Percentiles rank a stretch among this genome's conserved stretches.
phyloP scores from a whole-genome alignment of 2,888 invertebrate genomes.

The Harpalus rubripes region DNA sequence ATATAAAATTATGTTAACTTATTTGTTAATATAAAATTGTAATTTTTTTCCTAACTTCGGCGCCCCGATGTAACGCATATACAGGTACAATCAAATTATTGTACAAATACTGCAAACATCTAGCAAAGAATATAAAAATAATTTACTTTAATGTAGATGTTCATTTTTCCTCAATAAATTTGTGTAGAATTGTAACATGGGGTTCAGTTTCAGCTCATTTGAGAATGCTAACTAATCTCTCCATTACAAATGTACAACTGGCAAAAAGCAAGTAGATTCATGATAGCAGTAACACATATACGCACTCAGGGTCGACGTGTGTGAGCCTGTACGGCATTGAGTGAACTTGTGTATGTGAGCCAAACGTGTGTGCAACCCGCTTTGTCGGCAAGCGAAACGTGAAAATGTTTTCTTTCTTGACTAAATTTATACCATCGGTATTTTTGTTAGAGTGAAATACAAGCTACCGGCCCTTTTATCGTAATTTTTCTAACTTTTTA shows the following conservation, averaged over 20 bases:
- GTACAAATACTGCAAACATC: no score
- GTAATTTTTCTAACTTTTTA: slow-evolving; percentile 38
- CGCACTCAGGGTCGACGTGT: slow-evolving; percentile 17
- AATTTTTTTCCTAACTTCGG: no score
- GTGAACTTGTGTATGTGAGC: slow-evolving; percentile 1
- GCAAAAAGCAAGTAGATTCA: slow-evolving; percentile 21
- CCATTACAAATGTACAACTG: slow-evolving; percentile 21
- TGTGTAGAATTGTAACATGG: background rate
- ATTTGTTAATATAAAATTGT: no score
- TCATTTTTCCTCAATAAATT: no score
- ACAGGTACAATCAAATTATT: no score
- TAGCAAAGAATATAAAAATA: no score
- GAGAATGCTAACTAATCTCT: slow-evolving; percentile 30
- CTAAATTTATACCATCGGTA: slow-evolving; percentile 45
- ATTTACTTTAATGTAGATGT: no score
- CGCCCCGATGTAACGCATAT: no score
- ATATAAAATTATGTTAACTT: no score
- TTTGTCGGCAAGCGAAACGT: slow-evolving; percentile 42
- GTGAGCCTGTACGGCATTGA: background rate
- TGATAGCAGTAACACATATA: slow-evolving; percentile 31
- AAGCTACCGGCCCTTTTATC: slow-evolving; percentile 15
- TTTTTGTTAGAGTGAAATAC: slow-evolving; percentile 45
- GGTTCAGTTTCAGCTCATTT: slow-evolving; percentile 15
- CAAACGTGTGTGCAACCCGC: slow-evolving; percentile 37
- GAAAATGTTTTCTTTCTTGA: slow-evolving; percentile 47